Evolutionary conservation across 1,140 invertebrate genomes (phyloP).

Genomic region (Charaxes varanes): DNA sequence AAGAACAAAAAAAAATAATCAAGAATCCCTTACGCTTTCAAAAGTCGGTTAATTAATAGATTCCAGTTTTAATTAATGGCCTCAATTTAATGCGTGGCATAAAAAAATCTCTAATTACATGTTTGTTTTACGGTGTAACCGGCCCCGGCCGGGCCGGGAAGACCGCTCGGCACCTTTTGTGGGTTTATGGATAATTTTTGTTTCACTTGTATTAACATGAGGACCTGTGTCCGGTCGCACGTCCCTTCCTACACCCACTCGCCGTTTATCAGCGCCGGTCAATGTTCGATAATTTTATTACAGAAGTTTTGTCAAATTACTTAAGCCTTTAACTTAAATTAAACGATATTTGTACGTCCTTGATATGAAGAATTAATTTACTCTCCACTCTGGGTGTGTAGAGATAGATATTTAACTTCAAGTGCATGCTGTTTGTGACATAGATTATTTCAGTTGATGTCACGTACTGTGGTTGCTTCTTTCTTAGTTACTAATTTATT

Average conservation of each 20-base stretch:
- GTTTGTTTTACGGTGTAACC: constrained; percentile 22
- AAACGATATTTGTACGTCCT: constrained; percentile 54
- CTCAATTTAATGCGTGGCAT: no score
- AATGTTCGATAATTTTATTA: constrained; percentile 72
- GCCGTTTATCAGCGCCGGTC: constrained; percentile 50
- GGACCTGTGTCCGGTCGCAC: constrained; percentile 54
- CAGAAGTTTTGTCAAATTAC: constrained; percentile 70
- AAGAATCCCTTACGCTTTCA: no score
- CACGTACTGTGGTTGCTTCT: no score
- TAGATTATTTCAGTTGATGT: no score
- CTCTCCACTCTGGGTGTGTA: no score
- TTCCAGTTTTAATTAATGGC: no score
- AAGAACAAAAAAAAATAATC: no score
- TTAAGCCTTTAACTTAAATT: constrained; percentile 66
- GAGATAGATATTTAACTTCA: no score
- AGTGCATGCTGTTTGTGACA: no score
- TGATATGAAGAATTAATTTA: constrained; percentile 60
- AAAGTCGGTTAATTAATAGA: no score
- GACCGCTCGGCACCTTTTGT: constrained; percentile 66
- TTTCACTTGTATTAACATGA: constrained; percentile 60
- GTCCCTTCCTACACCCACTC: constrained; percentile 34
- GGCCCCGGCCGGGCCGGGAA: constrained; percentile 35
- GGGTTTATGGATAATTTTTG: constrained; percentile 63
- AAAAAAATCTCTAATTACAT: neutral
- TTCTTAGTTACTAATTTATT: no score